These are phyloP conservation scores for Centropristis striata DNA, from an alignment of 2,113 vertebrate species.

Conservation along the genomic window DNA sequence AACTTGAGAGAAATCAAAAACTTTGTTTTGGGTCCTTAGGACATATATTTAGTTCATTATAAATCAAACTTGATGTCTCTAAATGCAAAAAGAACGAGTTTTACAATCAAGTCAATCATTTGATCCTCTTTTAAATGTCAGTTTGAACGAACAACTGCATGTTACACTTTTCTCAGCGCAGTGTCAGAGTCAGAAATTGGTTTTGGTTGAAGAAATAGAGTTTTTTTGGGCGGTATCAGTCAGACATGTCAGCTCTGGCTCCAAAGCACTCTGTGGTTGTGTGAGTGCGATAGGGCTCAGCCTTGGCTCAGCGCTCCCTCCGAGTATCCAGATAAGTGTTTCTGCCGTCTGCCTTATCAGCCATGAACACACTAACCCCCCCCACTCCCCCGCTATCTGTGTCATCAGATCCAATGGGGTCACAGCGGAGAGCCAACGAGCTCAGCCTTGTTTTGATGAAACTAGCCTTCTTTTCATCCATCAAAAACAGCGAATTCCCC, in stretches of 20 bases:
- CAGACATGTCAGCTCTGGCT: constrained; percentile 47
- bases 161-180: no score
- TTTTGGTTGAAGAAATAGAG: constrained; percentile 64
- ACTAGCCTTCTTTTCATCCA: constrained; percentile 58
- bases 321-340: constrained; percentile 70
- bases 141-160: no score
- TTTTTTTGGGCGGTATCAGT: constrained; percentile 55
- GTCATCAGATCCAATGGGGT: constrained; percentile 81
- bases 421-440: constrained; percentile 71
- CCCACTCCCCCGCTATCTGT: constrained; percentile 74
- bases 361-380: constrained; percentile 74
- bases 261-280: constrained; percentile 39
- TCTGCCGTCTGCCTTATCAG: constrained; percentile 79
- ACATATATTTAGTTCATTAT: no score
- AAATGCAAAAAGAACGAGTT: no score
- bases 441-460: constrained; percentile 60
- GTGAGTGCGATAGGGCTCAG: constrained; percentile 51
- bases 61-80: no score
- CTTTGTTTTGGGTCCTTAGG: no score
- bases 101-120: no score
- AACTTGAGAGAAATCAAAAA: no score
- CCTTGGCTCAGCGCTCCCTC: constrained; percentile 52
- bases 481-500: constrained; percentile 43
- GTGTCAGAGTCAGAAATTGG: constrained; percentile 72
- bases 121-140: no score